Percentiles rank a stretch among this genome's conserved stretches.
phyloP scores from a whole-genome alignment of 2,113 vertebrate species.

The Rynchops niger region DNA sequence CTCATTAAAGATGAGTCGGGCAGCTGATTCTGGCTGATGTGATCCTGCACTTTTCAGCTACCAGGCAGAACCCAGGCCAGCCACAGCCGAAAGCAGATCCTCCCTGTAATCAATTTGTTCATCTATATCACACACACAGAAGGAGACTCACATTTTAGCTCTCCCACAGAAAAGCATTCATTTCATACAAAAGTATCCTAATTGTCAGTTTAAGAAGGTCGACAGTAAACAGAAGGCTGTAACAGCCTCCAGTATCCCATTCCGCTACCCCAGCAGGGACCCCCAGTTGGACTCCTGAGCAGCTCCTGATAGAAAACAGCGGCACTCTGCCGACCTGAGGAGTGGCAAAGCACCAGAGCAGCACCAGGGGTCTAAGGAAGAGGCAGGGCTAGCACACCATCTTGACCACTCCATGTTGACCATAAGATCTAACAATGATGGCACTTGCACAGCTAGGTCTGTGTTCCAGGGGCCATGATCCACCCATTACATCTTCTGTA shows the following conservation, averaged over 20 bases:
- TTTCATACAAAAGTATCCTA: background rate
- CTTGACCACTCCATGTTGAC: background rate
- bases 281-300: background rate
- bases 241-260: background rate
- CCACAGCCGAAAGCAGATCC: background rate
- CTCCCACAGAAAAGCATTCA: background rate
- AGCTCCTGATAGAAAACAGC: rapidly evolving
- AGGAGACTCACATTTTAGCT: background rate
- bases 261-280: background rate
- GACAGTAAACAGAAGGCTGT: background rate
- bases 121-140: background rate
- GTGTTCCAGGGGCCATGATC: background rate
- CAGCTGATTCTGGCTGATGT: background rate
- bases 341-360: background rate
- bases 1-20: rapidly evolving
- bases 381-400: background rate
- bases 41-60: background rate
- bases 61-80: background rate
- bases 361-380: background rate
- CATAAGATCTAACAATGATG: background rate
- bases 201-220: rapidly evolving
- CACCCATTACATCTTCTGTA: background rate
- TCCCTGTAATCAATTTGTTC: background rate
- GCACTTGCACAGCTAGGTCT: background rate
- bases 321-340: background rate